phyloP scores from a whole-genome alignment of 2,113 vertebrate species.

The Boleophthalmus pectinirostris region DNA sequence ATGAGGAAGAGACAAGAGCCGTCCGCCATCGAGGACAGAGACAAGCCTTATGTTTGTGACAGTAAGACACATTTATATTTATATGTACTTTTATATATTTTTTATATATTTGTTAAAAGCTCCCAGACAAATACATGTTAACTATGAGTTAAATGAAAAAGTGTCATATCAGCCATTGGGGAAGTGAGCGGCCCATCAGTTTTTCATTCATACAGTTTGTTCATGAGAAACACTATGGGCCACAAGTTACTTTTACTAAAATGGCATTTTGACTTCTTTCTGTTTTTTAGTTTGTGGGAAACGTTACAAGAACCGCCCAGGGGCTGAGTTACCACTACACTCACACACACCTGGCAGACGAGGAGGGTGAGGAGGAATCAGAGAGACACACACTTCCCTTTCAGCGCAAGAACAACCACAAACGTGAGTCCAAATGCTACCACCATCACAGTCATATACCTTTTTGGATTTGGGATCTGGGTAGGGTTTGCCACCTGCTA shows the following conservation, averaged over 20 bases:
- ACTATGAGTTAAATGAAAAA: neutral
- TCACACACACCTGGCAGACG: slow-evolving; percentile 93
- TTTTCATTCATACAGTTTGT: neutral
- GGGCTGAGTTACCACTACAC: slow-evolving; percentile 96
- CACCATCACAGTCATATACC: neutral
- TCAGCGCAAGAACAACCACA: slow-evolving; percentile 95
- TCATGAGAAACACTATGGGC: neutral
- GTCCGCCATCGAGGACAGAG: slow-evolving; percentile 86
- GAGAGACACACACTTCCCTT: slow-evolving; percentile 91
- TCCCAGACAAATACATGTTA: neutral
- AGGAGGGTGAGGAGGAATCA: slow-evolving; percentile 89
- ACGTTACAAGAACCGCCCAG: slow-evolving; percentile 92
- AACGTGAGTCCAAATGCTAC: slow-evolving; percentile 80
- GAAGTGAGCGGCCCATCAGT: neutral
- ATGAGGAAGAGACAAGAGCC: slow-evolving; percentile 91
- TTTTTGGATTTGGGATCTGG: no score
- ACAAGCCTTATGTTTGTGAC: slow-evolving; percentile 96
- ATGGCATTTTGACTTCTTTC: neutral
- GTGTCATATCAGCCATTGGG: neutral
- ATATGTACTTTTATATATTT: neutral
- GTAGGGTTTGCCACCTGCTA: neutral
- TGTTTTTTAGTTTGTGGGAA: slow-evolving; percentile 86
- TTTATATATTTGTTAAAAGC: neutral
- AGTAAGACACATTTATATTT: slow-evolving; percentile 79
- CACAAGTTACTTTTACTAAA: neutral